Percentiles rank a stretch among this genome's conserved stretches.
Conservation (phyloP, 2,113 vertebrate species). For the Lycocorax pyrrhopterus region DNA sequence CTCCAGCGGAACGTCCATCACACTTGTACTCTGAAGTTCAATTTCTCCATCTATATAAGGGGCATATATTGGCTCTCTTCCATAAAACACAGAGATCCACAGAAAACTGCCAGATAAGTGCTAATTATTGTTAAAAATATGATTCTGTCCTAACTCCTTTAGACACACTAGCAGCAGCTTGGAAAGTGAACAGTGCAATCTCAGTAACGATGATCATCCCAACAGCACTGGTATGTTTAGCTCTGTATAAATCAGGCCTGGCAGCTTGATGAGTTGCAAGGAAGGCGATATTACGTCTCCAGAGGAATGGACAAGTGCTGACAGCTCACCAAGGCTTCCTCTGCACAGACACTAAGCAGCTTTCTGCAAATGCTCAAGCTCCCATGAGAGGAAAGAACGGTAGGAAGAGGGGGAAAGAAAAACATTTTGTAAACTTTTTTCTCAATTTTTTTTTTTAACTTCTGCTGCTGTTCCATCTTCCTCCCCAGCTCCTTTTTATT, state of each 20-base stretch:
- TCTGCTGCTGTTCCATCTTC: not conserved
- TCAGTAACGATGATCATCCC: not conserved
- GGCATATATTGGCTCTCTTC: not conserved
- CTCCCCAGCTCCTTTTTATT: constrained; percentile 39
- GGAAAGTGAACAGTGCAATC: not conserved
- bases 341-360: constrained; percentile 25
- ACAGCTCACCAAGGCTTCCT: constrained; percentile 54
- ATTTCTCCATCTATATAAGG: not conserved
- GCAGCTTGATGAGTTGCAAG: constrained; percentile 45
- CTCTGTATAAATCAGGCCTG: constrained; percentile 42
- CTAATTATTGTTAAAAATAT: constrained; percentile 47
- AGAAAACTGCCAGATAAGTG: constrained; percentile 5
- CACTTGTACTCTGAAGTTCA: not conserved
- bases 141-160: not conserved
- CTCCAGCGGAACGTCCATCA: not conserved
- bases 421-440: constrained; percentile 8
- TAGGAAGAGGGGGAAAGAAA: not conserved
- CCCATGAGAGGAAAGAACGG: not conserved
- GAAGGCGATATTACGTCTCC: constrained; percentile 15
- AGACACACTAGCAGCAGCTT: not conserved
- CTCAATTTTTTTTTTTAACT: not conserved
- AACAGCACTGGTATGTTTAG: constrained; percentile 24
- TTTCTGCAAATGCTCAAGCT: constrained; percentile 38
- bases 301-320: constrained; percentile 53
- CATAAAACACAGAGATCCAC: not conserved